A percentile compares a stretch with the other conserved stretches of the same genome.
Evolutionary conservation across 1,140 invertebrate species (phyloP).

Genomic region (Drosophila albomicans): DNA sequence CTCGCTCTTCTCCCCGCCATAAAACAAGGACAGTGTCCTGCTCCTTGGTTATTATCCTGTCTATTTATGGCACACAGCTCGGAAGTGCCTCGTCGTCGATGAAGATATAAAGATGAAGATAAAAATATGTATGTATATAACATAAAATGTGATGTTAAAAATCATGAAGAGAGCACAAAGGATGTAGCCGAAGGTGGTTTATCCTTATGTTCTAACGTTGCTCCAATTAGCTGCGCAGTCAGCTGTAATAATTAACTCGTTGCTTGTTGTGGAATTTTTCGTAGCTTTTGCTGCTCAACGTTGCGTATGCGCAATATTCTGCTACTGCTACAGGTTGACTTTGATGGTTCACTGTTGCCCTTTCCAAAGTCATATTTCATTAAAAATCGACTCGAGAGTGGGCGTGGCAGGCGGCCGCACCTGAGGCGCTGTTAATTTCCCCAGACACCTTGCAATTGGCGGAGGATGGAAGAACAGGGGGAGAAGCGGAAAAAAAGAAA

Average conservation of each 20-base stretch:
- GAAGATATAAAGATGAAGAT: background rate
- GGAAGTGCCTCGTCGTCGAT: background rate
- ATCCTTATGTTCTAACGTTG: slow-evolving; percentile 17
- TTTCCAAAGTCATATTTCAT: slow-evolving; percentile 70
- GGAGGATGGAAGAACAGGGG: background rate
- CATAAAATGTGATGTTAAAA: background rate
- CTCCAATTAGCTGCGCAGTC: slow-evolving; percentile 73
- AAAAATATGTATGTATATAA: slow-evolving; percentile 7
- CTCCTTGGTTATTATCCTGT: slow-evolving; percentile 16
- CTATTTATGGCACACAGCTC: slow-evolving; percentile 21
- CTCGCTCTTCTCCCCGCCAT: background rate
- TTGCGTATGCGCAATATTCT: slow-evolving; percentile 73
- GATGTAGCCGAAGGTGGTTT: slow-evolving; percentile 22
- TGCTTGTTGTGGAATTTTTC: slow-evolving; percentile 15
- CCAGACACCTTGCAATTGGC: slow-evolving; percentile 68
- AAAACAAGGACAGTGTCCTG: background rate
- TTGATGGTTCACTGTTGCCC: slow-evolving; percentile 11
- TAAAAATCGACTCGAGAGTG: slow-evolving; percentile 56
- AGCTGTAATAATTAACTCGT: slow-evolving; percentile 70
- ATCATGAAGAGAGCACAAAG: slow-evolving; percentile 14
- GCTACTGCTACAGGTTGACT: slow-evolving; percentile 26
- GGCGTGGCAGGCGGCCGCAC: slow-evolving; percentile 24
- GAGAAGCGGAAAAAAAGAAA: background rate
- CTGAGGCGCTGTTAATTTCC: slow-evolving; percentile 79
- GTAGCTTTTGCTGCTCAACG: slow-evolving; percentile 55